Conservation (phyloP, 2,888 invertebrate genomes). For the Opisthograptis luteolata region DNA sequence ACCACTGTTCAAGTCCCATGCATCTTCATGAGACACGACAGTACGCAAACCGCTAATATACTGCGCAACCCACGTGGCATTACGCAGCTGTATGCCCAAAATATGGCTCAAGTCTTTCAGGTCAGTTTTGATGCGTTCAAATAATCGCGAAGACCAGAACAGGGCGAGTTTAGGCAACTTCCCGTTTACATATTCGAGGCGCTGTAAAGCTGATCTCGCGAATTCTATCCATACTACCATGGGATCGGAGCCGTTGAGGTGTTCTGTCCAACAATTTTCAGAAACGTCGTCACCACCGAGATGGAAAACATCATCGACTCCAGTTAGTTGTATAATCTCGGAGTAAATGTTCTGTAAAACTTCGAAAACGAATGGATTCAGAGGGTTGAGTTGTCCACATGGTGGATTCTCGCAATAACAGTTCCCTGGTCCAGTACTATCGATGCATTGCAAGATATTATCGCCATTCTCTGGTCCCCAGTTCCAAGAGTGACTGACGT, state of each 20-base stretch:
- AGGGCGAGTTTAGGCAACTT: slow-evolving; percentile 59
- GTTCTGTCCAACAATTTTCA: slow-evolving; percentile 88
- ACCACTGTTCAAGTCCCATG: slow-evolving; percentile 93
- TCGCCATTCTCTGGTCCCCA: slow-evolving; percentile 89
- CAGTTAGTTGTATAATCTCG: slow-evolving; percentile 89
- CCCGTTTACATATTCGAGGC: slow-evolving; percentile 81
- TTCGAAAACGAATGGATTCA: slow-evolving; percentile 88
- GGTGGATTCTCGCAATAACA: slow-evolving; percentile 91
- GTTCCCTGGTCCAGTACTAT: slow-evolving; percentile 89
- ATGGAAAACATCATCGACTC: slow-evolving; percentile 91
- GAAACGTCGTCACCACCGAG: slow-evolving; percentile 91
- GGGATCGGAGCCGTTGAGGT: slow-evolving; percentile 86
- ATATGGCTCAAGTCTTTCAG: slow-evolving; percentile 50
- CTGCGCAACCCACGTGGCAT: slow-evolving; percentile 86
- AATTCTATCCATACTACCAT: slow-evolving; percentile 89
- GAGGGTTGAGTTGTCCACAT: slow-evolving; percentile 91
- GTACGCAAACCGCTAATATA: slow-evolving; percentile 85
- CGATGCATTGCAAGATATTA: slow-evolving; percentile 88
- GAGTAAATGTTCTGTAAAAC: slow-evolving; percentile 88
- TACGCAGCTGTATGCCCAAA: slow-evolving; percentile 82
- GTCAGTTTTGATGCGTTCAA: slow-evolving; percentile 54
- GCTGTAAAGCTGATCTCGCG: slow-evolving; percentile 84
- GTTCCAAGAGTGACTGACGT: slow-evolving; percentile 92
- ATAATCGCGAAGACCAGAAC: slow-evolving; percentile 59
- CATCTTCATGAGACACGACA: slow-evolving; percentile 92